These are phyloP conservation scores for Drosophila mulleri DNA, from an alignment of 2,888 invertebrate genomes.

Conservation along the genomic window DNA sequence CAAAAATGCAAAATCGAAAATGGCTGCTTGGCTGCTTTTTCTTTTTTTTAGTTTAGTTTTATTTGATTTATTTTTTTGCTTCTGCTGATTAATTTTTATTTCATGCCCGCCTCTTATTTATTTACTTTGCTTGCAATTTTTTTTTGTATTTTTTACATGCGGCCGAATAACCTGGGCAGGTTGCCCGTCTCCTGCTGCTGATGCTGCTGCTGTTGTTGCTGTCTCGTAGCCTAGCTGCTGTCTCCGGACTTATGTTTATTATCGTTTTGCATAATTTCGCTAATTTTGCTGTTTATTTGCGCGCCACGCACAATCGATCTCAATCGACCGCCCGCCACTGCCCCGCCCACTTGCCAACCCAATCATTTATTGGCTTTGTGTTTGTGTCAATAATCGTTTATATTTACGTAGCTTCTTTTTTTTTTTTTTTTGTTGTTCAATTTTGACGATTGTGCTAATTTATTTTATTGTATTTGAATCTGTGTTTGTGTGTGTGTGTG, in stretches of 20 bases:
- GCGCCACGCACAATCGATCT: conserved; percentile 57
- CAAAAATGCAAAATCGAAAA: conserved; percentile 64
- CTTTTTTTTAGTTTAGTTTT: conserved; percentile 20
- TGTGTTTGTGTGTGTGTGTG: conserved; percentile 5
- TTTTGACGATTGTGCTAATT: conserved; percentile 73
- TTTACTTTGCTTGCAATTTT: conserved; percentile 70
- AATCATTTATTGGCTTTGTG: conserved; percentile 70
- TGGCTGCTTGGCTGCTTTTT: conserved; percentile 45
- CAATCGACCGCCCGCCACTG: background rate
- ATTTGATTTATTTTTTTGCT: conserved; percentile 3
- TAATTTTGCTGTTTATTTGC: conserved; percentile 79
- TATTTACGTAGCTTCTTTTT: conserved; percentile 26
- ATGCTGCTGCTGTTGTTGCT: background rate
- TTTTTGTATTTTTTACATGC: conserved; percentile 63
- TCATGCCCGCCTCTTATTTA: conserved; percentile 45
- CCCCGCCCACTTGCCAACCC: conserved; percentile 5
- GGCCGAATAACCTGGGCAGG: conserved; percentile 43
- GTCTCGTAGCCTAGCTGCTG: conserved; percentile 14
- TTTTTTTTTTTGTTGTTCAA: conserved; percentile 11
- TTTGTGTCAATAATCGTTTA: conserved; percentile 74
- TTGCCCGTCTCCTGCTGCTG: conserved; percentile 7
- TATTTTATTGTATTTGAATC: conserved; percentile 66
- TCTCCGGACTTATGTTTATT: conserved; percentile 44
- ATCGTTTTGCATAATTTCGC: conserved; percentile 78
- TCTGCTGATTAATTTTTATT: conserved; percentile 51